Conservation (phyloP, 1,140 invertebrate genomes). For the Pseudomyrmex flavicornis region DNA sequence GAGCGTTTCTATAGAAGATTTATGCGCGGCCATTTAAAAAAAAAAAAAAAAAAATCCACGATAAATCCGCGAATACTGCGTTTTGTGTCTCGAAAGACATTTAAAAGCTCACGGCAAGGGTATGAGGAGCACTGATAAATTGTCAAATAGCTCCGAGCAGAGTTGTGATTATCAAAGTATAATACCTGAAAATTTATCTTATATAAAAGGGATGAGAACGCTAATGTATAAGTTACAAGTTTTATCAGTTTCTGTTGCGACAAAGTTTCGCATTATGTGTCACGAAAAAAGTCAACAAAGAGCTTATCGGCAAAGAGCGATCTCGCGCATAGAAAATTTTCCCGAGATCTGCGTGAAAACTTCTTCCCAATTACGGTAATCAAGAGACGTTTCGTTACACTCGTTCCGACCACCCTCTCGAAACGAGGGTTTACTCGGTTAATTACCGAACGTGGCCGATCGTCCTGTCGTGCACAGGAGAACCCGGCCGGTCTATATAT, state of each 20-base stretch:
- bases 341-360: slow-evolving; percentile 38
- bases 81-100: slow-evolving; percentile 1
- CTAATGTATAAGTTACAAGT: too few relatives aligned
- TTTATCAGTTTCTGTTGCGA: too few relatives aligned
- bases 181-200: background rate
- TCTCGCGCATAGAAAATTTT: slow-evolving; percentile 14
- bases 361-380: slow-evolving; percentile 62
- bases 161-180: background rate
- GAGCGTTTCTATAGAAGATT: slow-evolving; percentile 17
- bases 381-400: slow-evolving; percentile 63
- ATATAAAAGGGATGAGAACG: background rate
- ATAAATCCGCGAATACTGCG: slow-evolving; percentile 1
- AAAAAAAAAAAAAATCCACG: background rate
- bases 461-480: slow-evolving; percentile 49
- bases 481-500: slow-evolving; percentile 54
- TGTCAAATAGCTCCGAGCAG: background rate
- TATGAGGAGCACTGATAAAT: background rate
- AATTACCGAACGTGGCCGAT: slow-evolving; percentile 69
- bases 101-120: slow-evolving; percentile 5
- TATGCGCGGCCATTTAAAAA: slow-evolving; percentile 2
- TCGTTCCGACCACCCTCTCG: slow-evolving; percentile 37
- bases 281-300: background rate
- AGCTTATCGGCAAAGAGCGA: background rate
- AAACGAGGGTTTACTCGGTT: slow-evolving; percentile 65
- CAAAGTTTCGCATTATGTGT: background rate